phyloP scores from a whole-genome alignment of 2,113 vertebrate genomes.

The Machaerirhynchus nigripectus region DNA sequence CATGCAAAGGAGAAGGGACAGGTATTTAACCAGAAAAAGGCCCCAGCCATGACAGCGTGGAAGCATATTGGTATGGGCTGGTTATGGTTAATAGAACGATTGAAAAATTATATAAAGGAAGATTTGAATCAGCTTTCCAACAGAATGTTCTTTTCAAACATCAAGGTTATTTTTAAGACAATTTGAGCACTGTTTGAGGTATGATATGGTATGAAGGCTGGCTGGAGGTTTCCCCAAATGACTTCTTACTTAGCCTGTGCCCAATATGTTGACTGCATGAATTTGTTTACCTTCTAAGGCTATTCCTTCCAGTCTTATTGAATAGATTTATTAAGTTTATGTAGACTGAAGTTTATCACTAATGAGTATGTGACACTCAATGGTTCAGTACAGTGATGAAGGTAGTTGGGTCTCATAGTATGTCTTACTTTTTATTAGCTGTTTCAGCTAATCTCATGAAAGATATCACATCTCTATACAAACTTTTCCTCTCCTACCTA shows the following conservation, averaged over 20 bases:
- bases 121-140: neutral
- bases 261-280: neutral
- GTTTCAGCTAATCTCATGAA: neutral
- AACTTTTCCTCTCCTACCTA: neutral
- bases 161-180: neutral
- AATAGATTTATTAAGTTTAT: neutral
- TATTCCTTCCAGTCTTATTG: neutral
- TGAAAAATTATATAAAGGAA: neutral
- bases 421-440: neutral
- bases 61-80: neutral
- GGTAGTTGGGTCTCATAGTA: no score
- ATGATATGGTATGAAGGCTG: neutral
- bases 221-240: neutral
- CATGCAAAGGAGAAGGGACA: neutral
- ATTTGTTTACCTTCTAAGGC: neutral
- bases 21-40: neutral
- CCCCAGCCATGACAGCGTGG: fast-evolving
- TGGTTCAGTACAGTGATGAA: neutral
- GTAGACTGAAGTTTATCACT: neutral
- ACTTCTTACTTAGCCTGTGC: neutral
- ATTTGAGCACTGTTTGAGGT: neutral
- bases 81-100: neutral
- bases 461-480: neutral
- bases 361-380: fast-evolving
- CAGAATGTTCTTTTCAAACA: neutral